Evolutionary conservation across 2,888 invertebrate genomes (phyloP).

Genomic region (Thereva unica): DNA sequence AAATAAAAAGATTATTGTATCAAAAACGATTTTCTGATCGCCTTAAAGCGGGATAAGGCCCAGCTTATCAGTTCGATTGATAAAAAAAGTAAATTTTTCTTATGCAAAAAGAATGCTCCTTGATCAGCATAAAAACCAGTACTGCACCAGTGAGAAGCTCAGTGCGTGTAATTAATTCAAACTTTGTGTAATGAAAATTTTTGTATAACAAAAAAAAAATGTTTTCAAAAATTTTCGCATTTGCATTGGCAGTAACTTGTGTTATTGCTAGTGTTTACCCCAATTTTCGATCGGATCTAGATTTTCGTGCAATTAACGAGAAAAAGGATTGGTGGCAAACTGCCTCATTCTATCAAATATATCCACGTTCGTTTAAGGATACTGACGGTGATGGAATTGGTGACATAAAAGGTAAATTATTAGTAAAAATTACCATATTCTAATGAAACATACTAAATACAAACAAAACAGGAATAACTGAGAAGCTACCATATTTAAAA

Average conservation of each 20-base stretch:
- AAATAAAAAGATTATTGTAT: too few relatives aligned
- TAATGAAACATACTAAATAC: not conserved
- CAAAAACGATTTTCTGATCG: too few relatives aligned
- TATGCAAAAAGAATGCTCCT: too few relatives aligned
- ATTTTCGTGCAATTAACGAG: constrained; percentile 36
- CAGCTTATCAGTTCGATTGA: too few relatives aligned
- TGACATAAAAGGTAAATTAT: constrained; percentile 71
- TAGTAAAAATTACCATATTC: not conserved
- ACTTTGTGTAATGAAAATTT: constrained; percentile 10
- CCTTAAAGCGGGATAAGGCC: too few relatives aligned
- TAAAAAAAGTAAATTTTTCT: too few relatives aligned
- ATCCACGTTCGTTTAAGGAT: constrained; percentile 84
- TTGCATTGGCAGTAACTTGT: not conserved
- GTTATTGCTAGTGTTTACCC: constrained; percentile 48
- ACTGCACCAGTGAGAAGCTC: too few relatives aligned
- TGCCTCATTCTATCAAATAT: constrained; percentile 81
- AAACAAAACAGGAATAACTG: constrained; percentile 62
- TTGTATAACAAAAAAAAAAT: not conserved
- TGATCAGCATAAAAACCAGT: too few relatives aligned
- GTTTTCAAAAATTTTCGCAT: not conserved
- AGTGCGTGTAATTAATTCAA: too few relatives aligned
- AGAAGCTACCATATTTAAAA: constrained; percentile 67
- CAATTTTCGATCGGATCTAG: constrained; percentile 49
- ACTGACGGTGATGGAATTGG: constrained; percentile 84
- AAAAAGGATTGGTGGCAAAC: constrained; percentile 80